These are phyloP conservation scores for Ammodytes dubius DNA, from an alignment of 2,113 vertebrate genomes.

Conservation along the genomic window DNA sequence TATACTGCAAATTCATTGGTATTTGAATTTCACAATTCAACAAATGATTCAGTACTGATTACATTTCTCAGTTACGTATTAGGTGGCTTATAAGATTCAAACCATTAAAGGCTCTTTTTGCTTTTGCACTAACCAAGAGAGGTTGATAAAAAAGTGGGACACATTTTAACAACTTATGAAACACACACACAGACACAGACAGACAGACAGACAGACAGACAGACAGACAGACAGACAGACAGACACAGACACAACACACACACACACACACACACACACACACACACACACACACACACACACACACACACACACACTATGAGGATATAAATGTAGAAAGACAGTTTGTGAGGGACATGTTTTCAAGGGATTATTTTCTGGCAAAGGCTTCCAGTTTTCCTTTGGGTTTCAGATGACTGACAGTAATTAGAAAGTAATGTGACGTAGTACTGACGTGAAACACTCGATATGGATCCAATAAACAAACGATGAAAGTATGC, in stretches of 20 bases:
- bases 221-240: too few relatives aligned
- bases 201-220: too few relatives aligned
- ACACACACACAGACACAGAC: background rate
- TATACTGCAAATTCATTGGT: background rate
- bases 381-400: conserved; percentile 1
- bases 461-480: background rate
- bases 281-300: background rate
- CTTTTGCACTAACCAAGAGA: background rate
- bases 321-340: background rate
- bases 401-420: background rate
- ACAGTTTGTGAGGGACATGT: background rate
- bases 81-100: background rate
- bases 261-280: background rate
- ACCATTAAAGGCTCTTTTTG: background rate
- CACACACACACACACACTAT: background rate
- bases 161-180: background rate
- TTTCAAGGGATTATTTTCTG: background rate
- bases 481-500: background rate
- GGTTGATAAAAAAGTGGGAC: background rate
- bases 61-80: background rate
- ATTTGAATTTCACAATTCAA: background rate
- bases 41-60: background rate
- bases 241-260: background rate
- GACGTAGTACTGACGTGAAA: background rate
- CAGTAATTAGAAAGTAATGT: conserved; percentile 2